Conservation (phyloP, 64 coral and sea anemone genomes). For the Montipora sp. region DNA sequence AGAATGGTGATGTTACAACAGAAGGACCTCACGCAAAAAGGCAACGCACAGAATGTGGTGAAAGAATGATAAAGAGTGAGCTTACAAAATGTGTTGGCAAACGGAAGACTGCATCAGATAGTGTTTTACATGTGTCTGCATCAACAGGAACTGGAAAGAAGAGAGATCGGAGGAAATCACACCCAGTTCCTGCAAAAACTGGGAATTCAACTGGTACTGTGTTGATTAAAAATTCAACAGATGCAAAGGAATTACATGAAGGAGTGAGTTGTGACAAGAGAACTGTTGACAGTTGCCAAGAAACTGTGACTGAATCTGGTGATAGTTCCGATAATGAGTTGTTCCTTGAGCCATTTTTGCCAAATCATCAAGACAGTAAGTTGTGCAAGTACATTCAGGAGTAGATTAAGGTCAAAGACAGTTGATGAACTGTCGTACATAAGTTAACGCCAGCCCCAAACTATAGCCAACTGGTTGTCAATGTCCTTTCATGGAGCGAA, state of each 20-base stretch:
- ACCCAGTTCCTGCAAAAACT: background rate
- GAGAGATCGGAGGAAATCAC: background rate
- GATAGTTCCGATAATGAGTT: slow-evolving; percentile 62
- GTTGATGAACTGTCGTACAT: no score
- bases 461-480: no score
- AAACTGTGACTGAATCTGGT: background rate
- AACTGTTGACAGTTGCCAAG: background rate
- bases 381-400: background rate
- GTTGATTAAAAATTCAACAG: background rate
- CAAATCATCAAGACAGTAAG: slow-evolving; percentile 23
- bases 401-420: no score
- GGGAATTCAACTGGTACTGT: background rate
- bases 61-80: background rate
- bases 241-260: background rate
- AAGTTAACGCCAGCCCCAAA: no score
- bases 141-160: background rate
- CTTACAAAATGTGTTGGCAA: background rate
- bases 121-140: background rate
- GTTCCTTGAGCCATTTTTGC: slow-evolving; percentile 35
- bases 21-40: background rate
- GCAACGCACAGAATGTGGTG: background rate
- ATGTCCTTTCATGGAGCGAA: no score
- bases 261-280: no score
- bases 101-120: background rate
- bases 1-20: background rate